These are phyloP conservation scores for Gymnarchus niloticus DNA, from an alignment of 2,113 vertebrate genomes.

Conservation along the genomic window DNA sequence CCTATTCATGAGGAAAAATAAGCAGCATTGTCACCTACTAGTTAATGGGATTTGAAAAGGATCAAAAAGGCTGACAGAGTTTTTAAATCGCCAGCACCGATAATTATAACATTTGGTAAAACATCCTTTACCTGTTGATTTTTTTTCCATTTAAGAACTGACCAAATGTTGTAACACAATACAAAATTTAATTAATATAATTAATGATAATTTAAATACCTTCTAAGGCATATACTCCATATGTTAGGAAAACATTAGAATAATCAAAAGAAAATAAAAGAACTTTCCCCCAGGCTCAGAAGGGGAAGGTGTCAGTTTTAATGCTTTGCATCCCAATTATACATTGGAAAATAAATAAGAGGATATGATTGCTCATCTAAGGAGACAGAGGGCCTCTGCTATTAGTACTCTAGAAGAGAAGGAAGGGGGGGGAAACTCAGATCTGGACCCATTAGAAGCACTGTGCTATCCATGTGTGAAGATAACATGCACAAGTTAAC, in stretches of 20 bases:
- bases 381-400: conserved; percentile 84
- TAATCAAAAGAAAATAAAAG: neutral
- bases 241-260: neutral
- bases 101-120: neutral
- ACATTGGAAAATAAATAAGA: conserved; percentile 68
- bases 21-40: conserved; percentile 62
- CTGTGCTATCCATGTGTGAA: conserved; percentile 80
- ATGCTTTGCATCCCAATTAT: no score
- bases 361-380: conserved; percentile 96
- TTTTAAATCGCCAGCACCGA: no score
- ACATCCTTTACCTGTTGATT: neutral
- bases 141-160: neutral
- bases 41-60: neutral
- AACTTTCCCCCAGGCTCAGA: neutral
- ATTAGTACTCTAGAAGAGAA: conserved; percentile 60
- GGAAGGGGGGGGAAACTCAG: conserved; percentile 67
- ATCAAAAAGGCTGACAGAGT: neutral
- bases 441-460: conserved; percentile 82
- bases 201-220: neutral
- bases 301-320: conserved; percentile 30
- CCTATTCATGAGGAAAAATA: conserved; percentile 54
- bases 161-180: neutral
- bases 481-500: conserved; percentile 85
- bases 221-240: neutral
- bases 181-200: neutral